Evolutionary conservation across 2,888 invertebrate species (phyloP), one percentile per base, ranked within the genome.

Genomic region (Barypeithes pellucidus): DNA sequence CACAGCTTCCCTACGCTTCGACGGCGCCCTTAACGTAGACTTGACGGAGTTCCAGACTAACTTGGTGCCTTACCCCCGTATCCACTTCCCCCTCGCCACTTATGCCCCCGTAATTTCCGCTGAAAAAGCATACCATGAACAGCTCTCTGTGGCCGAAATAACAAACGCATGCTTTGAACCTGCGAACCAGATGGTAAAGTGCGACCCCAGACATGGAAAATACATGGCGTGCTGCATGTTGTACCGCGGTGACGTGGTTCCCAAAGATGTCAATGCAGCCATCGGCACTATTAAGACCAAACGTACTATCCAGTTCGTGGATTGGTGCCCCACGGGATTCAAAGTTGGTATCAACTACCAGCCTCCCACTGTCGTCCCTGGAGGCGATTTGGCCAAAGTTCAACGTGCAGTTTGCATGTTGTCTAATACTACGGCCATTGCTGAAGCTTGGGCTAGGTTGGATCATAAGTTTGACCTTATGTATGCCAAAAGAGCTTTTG

Each of bases 321-420:
- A 95, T 85, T 96, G 96, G 93, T 96, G 94, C 68, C 94, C 94
- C 66, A 94, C 94, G 79, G 94, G 91, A 77, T 91, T 92, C 89
- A 91, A 91, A 87, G 91, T 91, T 74, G 95, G 94, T 84, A 94
- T 94, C 89, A 97, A 96, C 89, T 96, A 96, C 89, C 96, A 96
- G 87, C 95, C 95, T 73, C 95, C 95, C 20, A 95, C 95, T 76
- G 96, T 95, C 39, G 96, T 97, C 65, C 97, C 97, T 16, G 96
- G 96, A 3, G 96, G 96, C 16, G 96, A 97, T 86, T 86, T 95
- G 86, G 96, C 97, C 77, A 96, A 96, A 89, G 96, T 97, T 20
- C 95, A 96, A 87, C 93, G 97, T 81, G 97, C 97, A 77, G 96
- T 98, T 33, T 98, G 97, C 91, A 97, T 97, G 97, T 96, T 97